Percentiles rank a stretch among this genome's conserved stretches.
Conservation (phyloP, 2,113 vertebrate genomes). For the Formicarius rufipectus region DNA sequence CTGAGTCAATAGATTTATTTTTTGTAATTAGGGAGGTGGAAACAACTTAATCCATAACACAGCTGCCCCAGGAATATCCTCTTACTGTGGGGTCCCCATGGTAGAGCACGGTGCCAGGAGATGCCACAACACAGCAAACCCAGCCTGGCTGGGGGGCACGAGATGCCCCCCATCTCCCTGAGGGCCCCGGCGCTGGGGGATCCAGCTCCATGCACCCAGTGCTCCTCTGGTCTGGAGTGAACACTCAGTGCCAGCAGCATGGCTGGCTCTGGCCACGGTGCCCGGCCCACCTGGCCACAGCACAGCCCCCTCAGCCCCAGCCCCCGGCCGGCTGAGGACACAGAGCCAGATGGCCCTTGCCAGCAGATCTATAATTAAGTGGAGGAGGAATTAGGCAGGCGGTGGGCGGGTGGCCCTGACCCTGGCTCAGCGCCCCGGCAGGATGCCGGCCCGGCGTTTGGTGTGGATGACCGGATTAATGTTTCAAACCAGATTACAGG, state of each 20-base stretch:
- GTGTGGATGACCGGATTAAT: conserved; percentile 48
- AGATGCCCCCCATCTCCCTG: rapidly evolving
- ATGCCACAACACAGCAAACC: rapidly evolving
- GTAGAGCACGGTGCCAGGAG: background rate
- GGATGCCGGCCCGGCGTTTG: conserved; percentile 24
- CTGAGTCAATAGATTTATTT: background rate
- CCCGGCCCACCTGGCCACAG: rapidly evolving
- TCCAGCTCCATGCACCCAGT: rapidly evolving
- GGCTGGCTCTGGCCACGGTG: background rate
- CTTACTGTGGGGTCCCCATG: background rate
- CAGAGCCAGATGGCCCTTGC: conserved; percentile 14
- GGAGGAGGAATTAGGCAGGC: conserved; percentile 11
- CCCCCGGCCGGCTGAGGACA: conserved; percentile 3
- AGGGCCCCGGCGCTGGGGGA: too few species aligned
- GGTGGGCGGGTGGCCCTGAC: background rate
- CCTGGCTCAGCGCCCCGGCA: background rate
- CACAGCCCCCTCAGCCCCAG: rapidly evolving
- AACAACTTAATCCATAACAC: background rate
- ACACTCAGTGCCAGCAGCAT: rapidly evolving
- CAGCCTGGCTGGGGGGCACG: rapidly evolving
- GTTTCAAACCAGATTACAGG: conserved; percentile 41
- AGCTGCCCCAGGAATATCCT: conserved; percentile 25
- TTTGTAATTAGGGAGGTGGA: conserved; percentile 34
- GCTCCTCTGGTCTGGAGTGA: background rate
- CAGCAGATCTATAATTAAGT: conserved; percentile 29